Percentiles rank a stretch among this genome's conserved stretches.
phyloP scores from a whole-genome alignment of 2,113 vertebrate species.

The Mellivora capensis region DNA sequence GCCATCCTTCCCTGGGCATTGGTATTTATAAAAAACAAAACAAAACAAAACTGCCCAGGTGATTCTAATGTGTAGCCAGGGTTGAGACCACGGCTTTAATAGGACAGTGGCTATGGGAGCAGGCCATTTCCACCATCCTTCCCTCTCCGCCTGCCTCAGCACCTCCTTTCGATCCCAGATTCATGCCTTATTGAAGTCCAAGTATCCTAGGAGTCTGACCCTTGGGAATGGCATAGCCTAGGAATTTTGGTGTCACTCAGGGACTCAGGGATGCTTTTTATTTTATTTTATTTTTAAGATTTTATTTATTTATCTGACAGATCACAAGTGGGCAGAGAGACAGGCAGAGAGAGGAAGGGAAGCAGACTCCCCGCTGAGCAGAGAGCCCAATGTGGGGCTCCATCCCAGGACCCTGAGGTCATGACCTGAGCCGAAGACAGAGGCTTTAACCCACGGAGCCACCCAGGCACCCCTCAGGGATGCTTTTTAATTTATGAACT shows the following conservation, averaged over 20 bases:
- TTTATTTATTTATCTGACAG: no score
- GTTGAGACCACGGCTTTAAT: background rate
- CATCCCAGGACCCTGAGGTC: no score
- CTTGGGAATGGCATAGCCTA: fast-evolving
- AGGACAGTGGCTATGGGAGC: fast-evolving
- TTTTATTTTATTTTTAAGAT: background rate
- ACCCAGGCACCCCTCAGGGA: no score
- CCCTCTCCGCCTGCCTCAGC: background rate
- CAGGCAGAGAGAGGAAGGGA: no score
- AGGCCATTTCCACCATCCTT: background rate
- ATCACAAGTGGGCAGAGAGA: no score
- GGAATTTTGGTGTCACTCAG: background rate
- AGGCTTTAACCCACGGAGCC: no score
- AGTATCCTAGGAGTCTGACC: background rate
- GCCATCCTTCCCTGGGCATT: background rate
- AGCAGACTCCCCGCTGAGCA: no score
- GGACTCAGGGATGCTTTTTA: background rate
- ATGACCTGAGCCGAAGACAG: no score
- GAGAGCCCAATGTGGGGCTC: no score
- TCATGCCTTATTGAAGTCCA: background rate
- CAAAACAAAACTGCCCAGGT: background rate
- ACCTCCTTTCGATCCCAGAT: background rate
- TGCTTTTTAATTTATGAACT: background rate
- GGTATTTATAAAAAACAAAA: background rate
- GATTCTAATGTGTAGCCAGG: background rate